Conservation (phyloP, 2,113 vertebrate species). For the Hucho hucho region DNA sequence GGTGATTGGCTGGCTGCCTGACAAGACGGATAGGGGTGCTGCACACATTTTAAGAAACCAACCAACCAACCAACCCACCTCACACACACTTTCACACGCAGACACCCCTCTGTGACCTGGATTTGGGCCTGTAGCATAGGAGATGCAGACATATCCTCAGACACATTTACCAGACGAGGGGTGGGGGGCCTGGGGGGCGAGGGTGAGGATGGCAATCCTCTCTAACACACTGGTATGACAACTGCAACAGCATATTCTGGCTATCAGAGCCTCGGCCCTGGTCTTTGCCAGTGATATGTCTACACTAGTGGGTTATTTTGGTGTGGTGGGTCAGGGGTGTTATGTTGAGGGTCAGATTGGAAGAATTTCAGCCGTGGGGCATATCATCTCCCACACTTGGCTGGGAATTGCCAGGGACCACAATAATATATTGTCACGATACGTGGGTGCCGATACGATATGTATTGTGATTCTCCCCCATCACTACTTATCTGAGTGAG, state of each 20-base stretch:
- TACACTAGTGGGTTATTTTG: no score
- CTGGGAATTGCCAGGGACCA: no score
- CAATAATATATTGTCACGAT: no score
- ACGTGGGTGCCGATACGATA: no score
- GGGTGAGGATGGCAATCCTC: not conserved
- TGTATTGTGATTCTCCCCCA: no score
- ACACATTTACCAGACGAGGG: not conserved
- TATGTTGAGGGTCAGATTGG: no score
- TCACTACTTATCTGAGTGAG: not conserved
- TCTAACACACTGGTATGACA: slow-evolving; percentile 36
- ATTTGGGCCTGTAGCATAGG: not conserved
- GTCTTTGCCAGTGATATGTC: slow-evolving; percentile 37
- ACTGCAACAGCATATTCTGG: slow-evolving; percentile 30
- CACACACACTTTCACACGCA: not conserved
- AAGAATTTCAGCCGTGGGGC: no score
- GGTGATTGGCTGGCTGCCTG: not conserved
- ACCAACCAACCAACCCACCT: not conserved
- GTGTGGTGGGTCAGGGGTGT: no score
- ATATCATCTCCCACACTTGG: not conserved
- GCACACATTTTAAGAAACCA: not conserved
- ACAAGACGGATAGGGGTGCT: not conserved
- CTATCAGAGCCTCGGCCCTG: slow-evolving; percentile 25
- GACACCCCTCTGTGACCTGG: slow-evolving; percentile 2
- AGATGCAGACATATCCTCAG: not conserved
- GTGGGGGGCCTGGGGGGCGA: not conserved